Percentiles rank a stretch among this genome's conserved stretches.
Evolutionary conservation across 2,113 vertebrate species (phyloP).

Genomic region (Bambusicola thoracicus): DNA sequence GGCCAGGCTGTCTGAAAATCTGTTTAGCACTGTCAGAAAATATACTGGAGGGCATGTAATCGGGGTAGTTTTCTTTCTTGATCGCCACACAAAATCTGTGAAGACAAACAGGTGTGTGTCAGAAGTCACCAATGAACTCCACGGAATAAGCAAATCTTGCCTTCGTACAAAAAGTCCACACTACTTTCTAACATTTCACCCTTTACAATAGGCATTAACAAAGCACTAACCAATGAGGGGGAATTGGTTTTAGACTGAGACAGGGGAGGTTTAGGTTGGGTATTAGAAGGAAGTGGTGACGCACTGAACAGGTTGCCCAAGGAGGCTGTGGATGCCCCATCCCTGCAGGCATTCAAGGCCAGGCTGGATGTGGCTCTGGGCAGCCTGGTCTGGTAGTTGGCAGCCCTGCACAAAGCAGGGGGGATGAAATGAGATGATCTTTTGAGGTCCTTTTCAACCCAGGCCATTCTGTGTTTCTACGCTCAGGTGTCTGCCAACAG

Average conservation of each 20-base stretch:
- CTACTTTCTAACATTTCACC: not conserved
- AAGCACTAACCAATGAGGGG: not conserved
- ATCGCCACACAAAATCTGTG: conserved; percentile 95
- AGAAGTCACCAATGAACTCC: not conserved
- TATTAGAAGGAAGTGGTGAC: too few relatives aligned
- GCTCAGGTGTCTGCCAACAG: not conserved
- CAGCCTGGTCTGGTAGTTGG: too few relatives aligned
- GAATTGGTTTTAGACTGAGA: too few relatives aligned
- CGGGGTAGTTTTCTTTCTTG: conserved; percentile 96
- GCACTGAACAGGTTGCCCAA: too few relatives aligned
- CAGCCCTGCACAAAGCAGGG: too few relatives aligned
- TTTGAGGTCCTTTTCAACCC: too few relatives aligned
- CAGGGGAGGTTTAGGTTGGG: too few relatives aligned
- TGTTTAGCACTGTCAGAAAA: conserved; percentile 88
- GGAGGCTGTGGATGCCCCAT: too few relatives aligned
- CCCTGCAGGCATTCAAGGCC: too few relatives aligned
- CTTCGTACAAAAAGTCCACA: not conserved
- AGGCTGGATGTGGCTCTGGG: too few relatives aligned
- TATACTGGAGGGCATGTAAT: conserved; percentile 91
- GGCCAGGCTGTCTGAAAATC: conserved; percentile 96
- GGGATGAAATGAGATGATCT: too few relatives aligned
- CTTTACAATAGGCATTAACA: not conserved
- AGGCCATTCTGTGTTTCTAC: too few relatives aligned
- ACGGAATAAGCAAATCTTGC: not conserved
- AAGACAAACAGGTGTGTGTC: not conserved